Conservation (phyloP, 2,797 vertebrate species). For the Rhynchotus rufescens region DNA sequence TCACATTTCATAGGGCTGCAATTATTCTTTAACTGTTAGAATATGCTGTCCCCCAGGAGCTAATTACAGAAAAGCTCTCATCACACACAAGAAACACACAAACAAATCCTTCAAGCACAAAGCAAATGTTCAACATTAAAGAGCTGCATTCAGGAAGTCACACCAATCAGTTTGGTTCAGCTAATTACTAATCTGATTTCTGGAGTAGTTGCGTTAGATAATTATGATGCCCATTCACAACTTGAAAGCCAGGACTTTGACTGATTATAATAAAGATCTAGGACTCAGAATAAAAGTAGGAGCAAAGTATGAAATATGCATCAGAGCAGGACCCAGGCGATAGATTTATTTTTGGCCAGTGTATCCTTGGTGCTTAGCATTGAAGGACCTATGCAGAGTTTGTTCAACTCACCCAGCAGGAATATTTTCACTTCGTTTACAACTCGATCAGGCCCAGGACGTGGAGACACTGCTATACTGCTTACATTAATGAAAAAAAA, state of each 20-base stretch:
- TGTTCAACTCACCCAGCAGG: not conserved
- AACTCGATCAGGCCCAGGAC: not conserved
- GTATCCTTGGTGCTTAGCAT: not conserved
- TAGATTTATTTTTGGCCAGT: not conserved
- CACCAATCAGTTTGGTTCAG: constrained; percentile 93
- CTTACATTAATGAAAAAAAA: not conserved
- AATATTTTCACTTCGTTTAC: not conserved
- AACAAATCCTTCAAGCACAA: constrained; percentile 99
- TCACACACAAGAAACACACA: constrained; percentile 96
- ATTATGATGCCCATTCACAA: constrained; percentile 90
- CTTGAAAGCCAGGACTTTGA: constrained; percentile 82
- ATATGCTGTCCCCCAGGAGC: constrained; percentile 96
- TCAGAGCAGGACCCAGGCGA: not conserved
- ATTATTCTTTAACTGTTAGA: constrained; percentile 99
- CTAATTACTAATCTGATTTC: constrained; percentile 98
- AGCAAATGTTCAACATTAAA: constrained; percentile 99
- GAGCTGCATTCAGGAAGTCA: constrained; percentile 91
- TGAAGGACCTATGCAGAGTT: not conserved
- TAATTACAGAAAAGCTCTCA: constrained; percentile 99
- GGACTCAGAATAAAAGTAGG: constrained; percentile 74
- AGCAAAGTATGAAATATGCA: constrained; percentile 59
- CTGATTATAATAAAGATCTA: constrained; percentile 84
- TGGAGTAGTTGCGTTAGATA: constrained; percentile 92
- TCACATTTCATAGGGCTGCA: constrained; percentile 96
- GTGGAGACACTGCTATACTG: not conserved